Percentiles rank a stretch among this genome's conserved stretches.
Evolutionary conservation across 2,113 vertebrate species (phyloP).

Genomic region (Neomonachus schauinslandi): DNA sequence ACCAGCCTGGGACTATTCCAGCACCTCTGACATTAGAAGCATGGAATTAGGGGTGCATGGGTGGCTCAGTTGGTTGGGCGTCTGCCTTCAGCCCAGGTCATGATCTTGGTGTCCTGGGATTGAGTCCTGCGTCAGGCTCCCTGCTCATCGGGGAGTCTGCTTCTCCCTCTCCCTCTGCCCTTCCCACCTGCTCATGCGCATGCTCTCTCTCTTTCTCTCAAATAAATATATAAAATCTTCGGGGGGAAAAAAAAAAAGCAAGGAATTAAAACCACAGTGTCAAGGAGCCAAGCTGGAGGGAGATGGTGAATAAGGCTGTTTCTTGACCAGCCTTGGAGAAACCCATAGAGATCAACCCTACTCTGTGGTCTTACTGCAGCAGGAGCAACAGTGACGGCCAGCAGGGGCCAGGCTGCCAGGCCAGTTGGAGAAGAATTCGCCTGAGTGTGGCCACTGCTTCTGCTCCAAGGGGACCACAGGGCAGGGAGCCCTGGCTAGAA

Average conservation of each 20-base stretch:
- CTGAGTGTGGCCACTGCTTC: background rate
- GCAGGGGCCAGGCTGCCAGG: too few relatives aligned
- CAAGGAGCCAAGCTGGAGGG: background rate
- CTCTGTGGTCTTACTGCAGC: rapidly evolving
- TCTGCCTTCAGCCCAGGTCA: background rate
- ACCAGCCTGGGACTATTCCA: background rate
- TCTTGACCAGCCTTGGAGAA: background rate
- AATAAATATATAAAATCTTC: background rate
- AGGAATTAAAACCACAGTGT: background rate
- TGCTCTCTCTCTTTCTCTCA: background rate
- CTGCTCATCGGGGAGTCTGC: background rate
- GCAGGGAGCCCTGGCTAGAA: background rate
- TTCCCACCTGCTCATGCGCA: background rate
- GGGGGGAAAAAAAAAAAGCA: background rate
- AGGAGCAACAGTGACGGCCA: background rate
- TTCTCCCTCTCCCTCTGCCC: background rate
- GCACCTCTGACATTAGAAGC: background rate
- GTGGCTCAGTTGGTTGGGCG: background rate
- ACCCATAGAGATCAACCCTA: background rate
- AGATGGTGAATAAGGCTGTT: rapidly evolving
- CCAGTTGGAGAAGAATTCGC: background rate
- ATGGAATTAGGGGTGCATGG: background rate
- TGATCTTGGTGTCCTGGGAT: background rate
- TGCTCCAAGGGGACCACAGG: background rate
- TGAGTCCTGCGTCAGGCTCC: background rate